Conservation (phyloP, 1,140 invertebrate genomes). For the Dermatophagoides farinae region DNA sequence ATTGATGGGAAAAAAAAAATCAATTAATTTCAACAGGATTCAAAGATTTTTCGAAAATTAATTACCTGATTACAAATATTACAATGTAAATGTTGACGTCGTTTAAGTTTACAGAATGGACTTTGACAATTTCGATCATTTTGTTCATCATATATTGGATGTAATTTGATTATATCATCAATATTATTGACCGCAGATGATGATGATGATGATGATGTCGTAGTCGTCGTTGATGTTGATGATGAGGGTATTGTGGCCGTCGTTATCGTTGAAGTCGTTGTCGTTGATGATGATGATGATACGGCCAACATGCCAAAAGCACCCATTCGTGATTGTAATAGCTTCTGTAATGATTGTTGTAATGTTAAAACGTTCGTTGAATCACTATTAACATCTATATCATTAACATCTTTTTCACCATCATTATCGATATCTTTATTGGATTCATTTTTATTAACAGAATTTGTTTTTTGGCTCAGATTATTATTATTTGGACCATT, state of each 20-base stretch:
- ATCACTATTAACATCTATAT: too few species aligned
- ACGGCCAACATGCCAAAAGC: not conserved
- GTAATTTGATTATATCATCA: slow-evolving; percentile 15
- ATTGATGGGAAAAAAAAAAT: slow-evolving; percentile 1
- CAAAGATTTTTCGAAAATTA: not conserved
- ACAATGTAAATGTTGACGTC: slow-evolving; percentile 63
- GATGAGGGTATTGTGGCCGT: not conserved
- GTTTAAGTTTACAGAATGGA: slow-evolving; percentile 64
- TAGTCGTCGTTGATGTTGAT: not conserved
- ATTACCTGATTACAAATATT: slow-evolving; percentile 57
- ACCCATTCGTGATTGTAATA: too few species aligned
- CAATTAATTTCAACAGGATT: not conserved
- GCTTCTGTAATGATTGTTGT: too few species aligned
- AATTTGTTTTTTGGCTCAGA: too few species aligned
- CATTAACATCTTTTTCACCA: too few species aligned
- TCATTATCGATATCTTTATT: too few species aligned
- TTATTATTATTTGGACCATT: too few species aligned
- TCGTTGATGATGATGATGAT: not conserved
- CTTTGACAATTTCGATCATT: slow-evolving; percentile 39
- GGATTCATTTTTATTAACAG: too few species aligned
- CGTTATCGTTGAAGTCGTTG: not conserved
- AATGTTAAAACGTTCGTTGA: too few species aligned
- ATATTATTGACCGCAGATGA: not conserved
- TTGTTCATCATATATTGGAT: slow-evolving; percentile 33
- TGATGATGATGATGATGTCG: not conserved